Conservation (phyloP, 2,888 invertebrate species). For the Thymelicus lineola region DNA sequence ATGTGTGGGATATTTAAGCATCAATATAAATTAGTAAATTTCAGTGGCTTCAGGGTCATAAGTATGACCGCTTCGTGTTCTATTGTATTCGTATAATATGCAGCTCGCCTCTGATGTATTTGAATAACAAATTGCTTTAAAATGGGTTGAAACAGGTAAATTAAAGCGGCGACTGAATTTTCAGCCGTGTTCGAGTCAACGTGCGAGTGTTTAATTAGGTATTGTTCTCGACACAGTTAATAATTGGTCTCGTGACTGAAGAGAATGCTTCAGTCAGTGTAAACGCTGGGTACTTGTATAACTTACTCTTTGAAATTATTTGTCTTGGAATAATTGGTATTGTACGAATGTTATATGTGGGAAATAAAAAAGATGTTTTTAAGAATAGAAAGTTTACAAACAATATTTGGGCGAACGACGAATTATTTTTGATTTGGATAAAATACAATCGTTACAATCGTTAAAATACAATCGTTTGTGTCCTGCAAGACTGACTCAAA, state of each 20-base stretch:
- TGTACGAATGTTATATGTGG: no score
- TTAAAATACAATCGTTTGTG: no score
- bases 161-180: background rate
- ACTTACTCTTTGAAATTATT: background rate
- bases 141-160: conserved; percentile 3
- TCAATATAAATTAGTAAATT: no score
- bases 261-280: background rate
- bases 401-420: no score
- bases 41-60: conserved; percentile 1
- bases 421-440: no score
- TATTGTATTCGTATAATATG: conserved; percentile 11
- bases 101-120: background rate
- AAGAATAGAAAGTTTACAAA: no score
- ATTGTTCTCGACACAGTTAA: conserved; percentile 9
- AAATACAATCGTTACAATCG: no score
- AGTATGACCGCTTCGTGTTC: background rate
- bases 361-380: no score
- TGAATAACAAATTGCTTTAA: conserved; percentile 2
- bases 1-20: no score
- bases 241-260: conserved; percentile 8
- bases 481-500: no score
- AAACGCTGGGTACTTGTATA: background rate
- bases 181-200: background rate
- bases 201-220: conserved; percentile 8
- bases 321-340: no score